Base-by-base conservation (phyloP, 2,888 invertebrate genomes). In the Platypus cylindrus region DNA sequence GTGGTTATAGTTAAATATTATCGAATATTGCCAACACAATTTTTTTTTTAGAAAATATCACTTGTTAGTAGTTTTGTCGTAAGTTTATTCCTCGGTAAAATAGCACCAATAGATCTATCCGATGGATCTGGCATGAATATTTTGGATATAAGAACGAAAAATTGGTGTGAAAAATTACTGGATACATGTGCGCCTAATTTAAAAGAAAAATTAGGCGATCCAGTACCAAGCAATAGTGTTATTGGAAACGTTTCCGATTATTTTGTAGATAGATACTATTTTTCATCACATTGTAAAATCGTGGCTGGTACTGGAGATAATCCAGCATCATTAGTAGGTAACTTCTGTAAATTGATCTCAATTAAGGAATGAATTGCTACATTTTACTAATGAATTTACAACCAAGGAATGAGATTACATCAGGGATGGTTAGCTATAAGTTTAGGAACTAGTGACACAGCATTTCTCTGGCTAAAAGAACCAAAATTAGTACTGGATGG, bases 121-220 rank as follows among this genome's bases (percentile, higher is more conserved):
- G 97, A 97, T 60, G 95, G 81, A 1, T 93, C 93, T 1, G 97
- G 97, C 11, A 97, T 91, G 91, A 97, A 97, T 64, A 66, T 97
- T 12, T 65, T 97, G 49, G 78, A 95, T 58, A 83, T 97, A 32
- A 71, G 65, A 17, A 68, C 64, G 0, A 81, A 79, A 62, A 63
- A 66, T 17, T 95, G 94, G 94, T 73, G 80, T 33, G 64, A 73
- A 20, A 60, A 64, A 13, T 78, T 87, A 47, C 62, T 91, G 11
- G 70, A 85, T 63, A 75, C 75, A 0, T 86, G 84, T 54, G 89
- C 79, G 5, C 75, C 81, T 8, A 73, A 78, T 48, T 62, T 94
- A 32, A 67, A 64, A 25, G 65, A 66, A 28, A 89, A 84, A 60
- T 63, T 95, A 14, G 86, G 85, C 0, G 58, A 66, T 8, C 75